Evolutionary conservation across 2,888 invertebrate genomes (phyloP).

Genomic region (Villa cingulata): DNA sequence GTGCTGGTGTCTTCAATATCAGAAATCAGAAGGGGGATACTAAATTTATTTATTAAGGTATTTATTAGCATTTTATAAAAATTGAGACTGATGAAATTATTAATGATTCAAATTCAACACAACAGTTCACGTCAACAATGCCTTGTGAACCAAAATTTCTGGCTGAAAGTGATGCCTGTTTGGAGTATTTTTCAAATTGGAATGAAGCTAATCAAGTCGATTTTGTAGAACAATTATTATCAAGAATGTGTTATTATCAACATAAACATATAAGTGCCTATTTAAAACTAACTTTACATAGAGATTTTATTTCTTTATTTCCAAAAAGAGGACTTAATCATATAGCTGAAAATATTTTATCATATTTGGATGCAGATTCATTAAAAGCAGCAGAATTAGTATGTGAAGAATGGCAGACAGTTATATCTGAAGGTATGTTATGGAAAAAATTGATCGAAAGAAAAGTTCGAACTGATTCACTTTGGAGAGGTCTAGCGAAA

Average conservation of each 20-base stretch:
- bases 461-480: slow-evolving; percentile 87
- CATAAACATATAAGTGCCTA: slow-evolving; percentile 96
- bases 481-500: slow-evolving; percentile 95
- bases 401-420: too few species aligned
- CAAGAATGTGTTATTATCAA: slow-evolving; percentile 97
- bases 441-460: slow-evolving; percentile 96
- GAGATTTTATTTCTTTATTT: slow-evolving; percentile 95
- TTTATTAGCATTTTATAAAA: too few species aligned
- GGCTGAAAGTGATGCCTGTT: slow-evolving; percentile 67
- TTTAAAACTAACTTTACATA: too few species aligned
- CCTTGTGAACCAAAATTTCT: slow-evolving; percentile 59
- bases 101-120: slow-evolving; percentile 61
- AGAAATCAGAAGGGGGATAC: too few species aligned
- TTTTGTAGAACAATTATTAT: slow-evolving; percentile 86
- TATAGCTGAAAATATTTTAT: slow-evolving; percentile 92
- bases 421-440: too few species aligned
- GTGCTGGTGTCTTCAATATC: too few species aligned
- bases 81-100: slow-evolving; percentile 89
- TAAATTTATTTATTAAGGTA: too few species aligned
- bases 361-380: too few species aligned
- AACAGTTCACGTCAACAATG: slow-evolving; percentile 59
- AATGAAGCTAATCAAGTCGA: slow-evolving; percentile 91
- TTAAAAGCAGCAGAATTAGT: too few species aligned
- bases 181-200: slow-evolving; percentile 79
- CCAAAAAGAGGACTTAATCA: slow-evolving; percentile 97